Percentiles rank a stretch among this genome's conserved stretches.
Conservation (phyloP, 1,140 invertebrate species). For the Scaptomyza hsui region DNA sequence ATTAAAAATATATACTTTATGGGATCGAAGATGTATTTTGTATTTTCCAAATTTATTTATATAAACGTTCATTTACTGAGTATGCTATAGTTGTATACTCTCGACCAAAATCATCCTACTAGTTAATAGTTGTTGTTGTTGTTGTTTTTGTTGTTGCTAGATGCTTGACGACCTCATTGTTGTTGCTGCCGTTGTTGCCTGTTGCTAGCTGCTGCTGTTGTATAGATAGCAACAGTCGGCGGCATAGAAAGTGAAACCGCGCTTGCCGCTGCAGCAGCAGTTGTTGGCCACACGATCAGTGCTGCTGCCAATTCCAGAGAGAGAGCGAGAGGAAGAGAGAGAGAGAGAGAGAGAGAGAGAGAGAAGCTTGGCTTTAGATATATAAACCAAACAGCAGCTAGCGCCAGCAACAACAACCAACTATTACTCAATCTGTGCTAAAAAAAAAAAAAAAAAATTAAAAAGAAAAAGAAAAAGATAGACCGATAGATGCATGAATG, state of each 20-base stretch:
- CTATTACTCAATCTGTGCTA: slow-evolving; percentile 83
- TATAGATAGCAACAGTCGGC: slow-evolving; percentile 76
- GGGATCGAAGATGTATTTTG: neutral
- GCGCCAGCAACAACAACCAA: slow-evolving; percentile 49
- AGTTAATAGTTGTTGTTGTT: slow-evolving; percentile 47
- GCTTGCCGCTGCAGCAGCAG: slow-evolving; percentile 42
- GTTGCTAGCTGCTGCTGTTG: slow-evolving; percentile 42
- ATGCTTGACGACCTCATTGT: slow-evolving; percentile 47
- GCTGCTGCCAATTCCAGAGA: slow-evolving; percentile 42
- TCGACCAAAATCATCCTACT: slow-evolving; percentile 16
- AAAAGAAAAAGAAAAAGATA: slow-evolving; percentile 64
- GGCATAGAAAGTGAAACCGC: slow-evolving; percentile 81
- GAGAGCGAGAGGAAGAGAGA: neutral
- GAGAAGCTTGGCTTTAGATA: slow-evolving; percentile 75
- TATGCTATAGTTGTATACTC: neutral
- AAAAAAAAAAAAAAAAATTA: slow-evolving; percentile 74
- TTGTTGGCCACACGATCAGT: slow-evolving; percentile 70
- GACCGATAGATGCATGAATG: slow-evolving; percentile 70
- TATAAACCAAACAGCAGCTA: slow-evolving; percentile 71
- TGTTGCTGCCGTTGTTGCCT: slow-evolving; percentile 34
- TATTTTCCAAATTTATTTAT: neutral
- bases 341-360: slow-evolving; percentile 25
- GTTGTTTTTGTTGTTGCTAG: slow-evolving; percentile 19
- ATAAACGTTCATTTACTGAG: neutral
- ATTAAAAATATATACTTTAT: neutral